Evolutionary conservation across 2,888 invertebrate genomes (phyloP).

Genomic region (Limnephilus rhombicus): DNA sequence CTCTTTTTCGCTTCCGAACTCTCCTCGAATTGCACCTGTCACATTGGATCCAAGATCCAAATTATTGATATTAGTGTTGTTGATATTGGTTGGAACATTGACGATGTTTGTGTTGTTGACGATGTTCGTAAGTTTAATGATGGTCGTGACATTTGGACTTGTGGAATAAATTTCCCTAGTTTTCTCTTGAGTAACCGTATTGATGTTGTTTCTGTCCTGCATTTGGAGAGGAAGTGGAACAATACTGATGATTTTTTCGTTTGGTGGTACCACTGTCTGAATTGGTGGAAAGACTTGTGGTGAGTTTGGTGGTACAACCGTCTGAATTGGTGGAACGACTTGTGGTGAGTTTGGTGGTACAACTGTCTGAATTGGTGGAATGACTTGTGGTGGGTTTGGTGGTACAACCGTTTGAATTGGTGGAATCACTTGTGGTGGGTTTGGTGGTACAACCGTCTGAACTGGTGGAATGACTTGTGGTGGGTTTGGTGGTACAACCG

Average conservation of each 20-base stretch:
- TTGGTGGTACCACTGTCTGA: background rate
- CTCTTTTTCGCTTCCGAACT: background rate
- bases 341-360: background rate
- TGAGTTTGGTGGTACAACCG: background rate
- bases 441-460: background rate
- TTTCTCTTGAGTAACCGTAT: constrained; percentile 68
- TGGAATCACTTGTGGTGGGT: background rate
- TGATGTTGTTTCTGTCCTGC: too few species aligned
- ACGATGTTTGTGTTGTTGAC: constrained; percentile 72
- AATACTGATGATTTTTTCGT: background rate
- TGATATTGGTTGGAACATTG: constrained; percentile 71
- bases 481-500: background rate
- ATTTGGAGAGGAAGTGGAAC: background rate
- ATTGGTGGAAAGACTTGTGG: background rate
- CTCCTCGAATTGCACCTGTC: constrained; percentile 3
- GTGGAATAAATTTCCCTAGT: background rate
- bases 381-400: background rate
- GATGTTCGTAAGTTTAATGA: constrained; percentile 72
- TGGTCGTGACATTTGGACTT: constrained; percentile 71
- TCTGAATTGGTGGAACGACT: background rate
- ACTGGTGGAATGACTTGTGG: background rate
- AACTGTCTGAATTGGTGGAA: background rate
- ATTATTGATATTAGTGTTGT: constrained; percentile 72
- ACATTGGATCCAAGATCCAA: constrained; percentile 68
- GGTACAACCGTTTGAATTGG: background rate